phyloP scores from a whole-genome alignment of 2,888 invertebrate genomes.

The Stegophylla sp. region DNA sequence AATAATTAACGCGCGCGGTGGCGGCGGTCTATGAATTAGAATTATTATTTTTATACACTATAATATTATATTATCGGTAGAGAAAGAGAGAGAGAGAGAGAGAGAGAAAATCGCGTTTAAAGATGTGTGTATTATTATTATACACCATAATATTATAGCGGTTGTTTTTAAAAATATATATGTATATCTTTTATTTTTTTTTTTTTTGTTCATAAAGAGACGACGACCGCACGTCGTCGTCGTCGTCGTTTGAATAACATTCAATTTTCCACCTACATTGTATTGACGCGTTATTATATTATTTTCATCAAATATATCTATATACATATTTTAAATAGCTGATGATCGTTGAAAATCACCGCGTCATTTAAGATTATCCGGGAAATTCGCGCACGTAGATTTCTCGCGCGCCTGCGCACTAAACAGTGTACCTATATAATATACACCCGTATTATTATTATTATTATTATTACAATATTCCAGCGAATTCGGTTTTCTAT shows the following conservation, averaged over 20 bases:
- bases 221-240: neutral
- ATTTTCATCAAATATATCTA: neutral
- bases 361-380: constrained; percentile 40
- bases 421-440: neutral
- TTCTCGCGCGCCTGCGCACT: neutral
- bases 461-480: constrained; percentile 2
- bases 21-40: neutral
- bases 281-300: constrained; percentile 7
- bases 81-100: constrained; percentile 1
- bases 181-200: too few species aligned
- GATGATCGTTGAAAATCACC: constrained; percentile 14
- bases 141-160: neutral
- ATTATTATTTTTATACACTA: neutral
- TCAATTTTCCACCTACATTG: constrained; percentile 32
- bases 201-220: neutral
- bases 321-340: neutral
- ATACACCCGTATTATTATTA: neutral
- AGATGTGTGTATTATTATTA: neutral
- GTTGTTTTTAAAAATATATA: neutral
- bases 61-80: neutral
- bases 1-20: constrained; percentile 34
- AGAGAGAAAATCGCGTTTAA: neutral
- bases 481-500: neutral
- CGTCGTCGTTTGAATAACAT: constrained; percentile 24
- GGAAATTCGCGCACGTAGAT: constrained; percentile 11